phyloP scores from a whole-genome alignment of 2,113 vertebrate species.

The Scolopax mira region DNA sequence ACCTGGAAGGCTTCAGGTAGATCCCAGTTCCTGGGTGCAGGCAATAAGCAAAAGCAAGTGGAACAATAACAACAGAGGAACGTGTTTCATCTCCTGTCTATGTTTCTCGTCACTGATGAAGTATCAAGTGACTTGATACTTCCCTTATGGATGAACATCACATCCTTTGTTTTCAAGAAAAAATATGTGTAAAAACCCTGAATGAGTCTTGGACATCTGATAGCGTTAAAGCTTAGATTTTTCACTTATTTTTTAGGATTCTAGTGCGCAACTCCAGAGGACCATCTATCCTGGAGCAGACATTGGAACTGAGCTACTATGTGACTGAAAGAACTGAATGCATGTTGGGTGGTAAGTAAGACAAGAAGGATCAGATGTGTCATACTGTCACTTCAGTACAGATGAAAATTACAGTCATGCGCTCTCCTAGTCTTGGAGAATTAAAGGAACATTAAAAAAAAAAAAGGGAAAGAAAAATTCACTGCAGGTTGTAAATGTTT shows the following conservation, averaged over 20 bases:
- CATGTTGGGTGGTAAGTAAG: slow-evolving; percentile 39
- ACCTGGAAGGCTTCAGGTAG: background rate
- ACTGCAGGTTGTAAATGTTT: background rate
- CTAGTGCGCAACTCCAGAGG: background rate
- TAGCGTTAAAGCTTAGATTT: background rate
- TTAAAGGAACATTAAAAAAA: background rate
- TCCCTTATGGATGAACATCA: background rate
- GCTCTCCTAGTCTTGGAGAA: background rate
- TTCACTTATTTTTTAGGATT: background rate
- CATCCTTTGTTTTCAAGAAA: background rate
- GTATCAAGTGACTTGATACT: background rate
- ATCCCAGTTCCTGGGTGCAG: background rate
- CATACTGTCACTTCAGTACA: background rate
- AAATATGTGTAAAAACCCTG: background rate
- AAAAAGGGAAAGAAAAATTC: background rate
- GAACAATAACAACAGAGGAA: background rate
- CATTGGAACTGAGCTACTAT: background rate
- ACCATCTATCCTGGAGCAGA: slow-evolving; percentile 15
- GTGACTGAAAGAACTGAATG: slow-evolving; percentile 38
- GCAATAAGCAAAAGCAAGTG: background rate
- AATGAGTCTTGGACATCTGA: background rate
- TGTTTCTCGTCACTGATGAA: background rate
- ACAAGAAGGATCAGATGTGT: background rate
- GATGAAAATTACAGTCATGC: background rate
- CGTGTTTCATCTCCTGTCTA: background rate